Conservation (phyloP, 2,113 vertebrate species). For the Mesocricetus auratus region DNA sequence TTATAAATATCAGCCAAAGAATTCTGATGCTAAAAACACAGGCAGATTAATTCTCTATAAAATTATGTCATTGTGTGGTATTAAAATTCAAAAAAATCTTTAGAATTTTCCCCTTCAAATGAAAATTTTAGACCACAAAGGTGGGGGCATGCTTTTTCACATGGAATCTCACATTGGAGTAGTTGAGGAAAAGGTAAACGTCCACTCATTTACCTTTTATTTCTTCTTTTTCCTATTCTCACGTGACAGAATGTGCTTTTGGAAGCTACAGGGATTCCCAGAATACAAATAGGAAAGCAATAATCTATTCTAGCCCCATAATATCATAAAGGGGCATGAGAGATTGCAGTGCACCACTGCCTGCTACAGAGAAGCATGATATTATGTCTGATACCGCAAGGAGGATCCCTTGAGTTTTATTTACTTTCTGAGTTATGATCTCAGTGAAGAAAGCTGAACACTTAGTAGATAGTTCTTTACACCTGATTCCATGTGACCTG, state of each 20-base stretch:
- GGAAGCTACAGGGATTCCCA: not conserved
- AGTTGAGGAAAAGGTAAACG: constrained; percentile 31
- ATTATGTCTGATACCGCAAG: not conserved
- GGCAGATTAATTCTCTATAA: not conserved
- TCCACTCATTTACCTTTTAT: not conserved
- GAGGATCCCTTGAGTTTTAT: not conserved
- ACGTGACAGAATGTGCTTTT: not conserved
- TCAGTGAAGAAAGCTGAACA: not conserved
- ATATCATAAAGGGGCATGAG: not conserved
- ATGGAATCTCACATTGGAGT: not conserved
- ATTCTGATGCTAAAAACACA: not conserved
- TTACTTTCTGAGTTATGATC: constrained; percentile 23
- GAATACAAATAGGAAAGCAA: not conserved
- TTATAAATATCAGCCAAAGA: not conserved
- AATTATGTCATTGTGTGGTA: not conserved
- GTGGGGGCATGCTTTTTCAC: not conserved
- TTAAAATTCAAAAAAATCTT: not conserved
- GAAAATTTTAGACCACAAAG: not conserved
- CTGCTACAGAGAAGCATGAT: not conserved
- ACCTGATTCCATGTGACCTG: not conserved
- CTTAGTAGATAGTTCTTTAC: not conserved
- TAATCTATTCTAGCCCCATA: not conserved
- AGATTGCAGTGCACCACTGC: not conserved
- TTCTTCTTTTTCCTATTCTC: not conserved
- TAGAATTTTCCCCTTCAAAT: not conserved